phyloP scores from a whole-genome alignment of 2,113 vertebrate species.

The Microcebus tavaratra region DNA sequence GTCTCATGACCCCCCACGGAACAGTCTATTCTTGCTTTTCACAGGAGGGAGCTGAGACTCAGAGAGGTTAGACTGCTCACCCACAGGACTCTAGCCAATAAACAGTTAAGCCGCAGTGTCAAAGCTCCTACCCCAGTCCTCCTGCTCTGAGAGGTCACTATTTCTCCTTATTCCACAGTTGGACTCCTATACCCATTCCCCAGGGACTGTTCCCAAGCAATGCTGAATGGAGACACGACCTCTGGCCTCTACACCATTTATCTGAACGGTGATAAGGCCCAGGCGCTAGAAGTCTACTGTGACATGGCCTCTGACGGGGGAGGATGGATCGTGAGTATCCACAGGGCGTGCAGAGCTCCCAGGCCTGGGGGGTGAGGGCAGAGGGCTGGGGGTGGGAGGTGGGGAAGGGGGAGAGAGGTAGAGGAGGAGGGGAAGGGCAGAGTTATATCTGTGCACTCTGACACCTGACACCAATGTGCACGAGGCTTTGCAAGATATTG shows the following conservation, averaged over 20 bases:
- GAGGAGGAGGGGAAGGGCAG: no score
- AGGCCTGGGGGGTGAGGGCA: accelerated
- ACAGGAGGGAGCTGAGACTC: neutral
- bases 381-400: accelerated
- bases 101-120: neutral
- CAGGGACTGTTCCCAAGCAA: constrained; percentile 95
- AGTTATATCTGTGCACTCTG: neutral
- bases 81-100: neutral
- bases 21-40: neutral
- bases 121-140: neutral
- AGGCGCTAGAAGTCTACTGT: constrained; percentile 93
- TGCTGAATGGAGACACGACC: constrained; percentile 93
- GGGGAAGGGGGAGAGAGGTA: no score
- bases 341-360: neutral
- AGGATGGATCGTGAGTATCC: constrained; percentile 96
- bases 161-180: constrained; percentile 81
- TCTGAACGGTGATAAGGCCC: constrained; percentile 90
- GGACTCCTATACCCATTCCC: constrained; percentile 94
- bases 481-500: neutral
- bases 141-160: neutral
- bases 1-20: accelerated
- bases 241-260: constrained; percentile 95
- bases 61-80: neutral
- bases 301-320: constrained; percentile 97
- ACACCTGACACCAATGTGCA: neutral